Base-by-base conservation (phyloP, 2,888 invertebrate genomes). In the Rhagium mordax region DNA sequence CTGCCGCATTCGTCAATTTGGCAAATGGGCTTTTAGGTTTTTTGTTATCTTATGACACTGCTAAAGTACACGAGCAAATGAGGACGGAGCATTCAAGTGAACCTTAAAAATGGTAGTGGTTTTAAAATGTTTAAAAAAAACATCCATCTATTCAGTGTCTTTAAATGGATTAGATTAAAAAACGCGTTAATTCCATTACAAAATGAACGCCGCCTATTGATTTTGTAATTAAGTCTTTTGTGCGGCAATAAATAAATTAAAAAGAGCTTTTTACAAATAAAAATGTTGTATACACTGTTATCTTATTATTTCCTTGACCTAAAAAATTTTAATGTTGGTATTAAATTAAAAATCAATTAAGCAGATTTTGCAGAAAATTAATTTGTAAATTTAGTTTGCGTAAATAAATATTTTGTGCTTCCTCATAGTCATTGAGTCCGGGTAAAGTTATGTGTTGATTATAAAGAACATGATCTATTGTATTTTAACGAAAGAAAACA, bases 151-250 rank as follows among this genome's bases (percentile, higher is more conserved):
- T 51, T 51, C 51, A 20, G 51, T 51, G 51, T 18, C 51, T 8
- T 51, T 51, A 51, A 51, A 51, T 13, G 20, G 51, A 51, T 51
- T 51, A 51, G 18, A 18, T 51, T 51, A 18, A 51, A 51, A 51
- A 49, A 49, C 49, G 49, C 49, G 49, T 18, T 49, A 15, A 51
- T 51, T 51, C 51, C 51, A 51, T 51, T 51, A 51, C 7, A 51
- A 51, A 51, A 51, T 51, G 16, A 18, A 18, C 18, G 8, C 10
- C 18, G 18, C 51, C 18, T 51, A 51, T 51, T 18, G 51, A 51
- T 51, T 51, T 51, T 51, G 51, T 51, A 51, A 51, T 51, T 51
- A 51, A 51, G 51, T 10, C 20, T 18, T 51, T 51, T 51, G 8
- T 51, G 16, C 51, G 18, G 51, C 18, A 18, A 51, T 20, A 51